Base-by-base conservation (phyloP, 2,113 vertebrate species). In the Podarcis raffonei region DNA sequence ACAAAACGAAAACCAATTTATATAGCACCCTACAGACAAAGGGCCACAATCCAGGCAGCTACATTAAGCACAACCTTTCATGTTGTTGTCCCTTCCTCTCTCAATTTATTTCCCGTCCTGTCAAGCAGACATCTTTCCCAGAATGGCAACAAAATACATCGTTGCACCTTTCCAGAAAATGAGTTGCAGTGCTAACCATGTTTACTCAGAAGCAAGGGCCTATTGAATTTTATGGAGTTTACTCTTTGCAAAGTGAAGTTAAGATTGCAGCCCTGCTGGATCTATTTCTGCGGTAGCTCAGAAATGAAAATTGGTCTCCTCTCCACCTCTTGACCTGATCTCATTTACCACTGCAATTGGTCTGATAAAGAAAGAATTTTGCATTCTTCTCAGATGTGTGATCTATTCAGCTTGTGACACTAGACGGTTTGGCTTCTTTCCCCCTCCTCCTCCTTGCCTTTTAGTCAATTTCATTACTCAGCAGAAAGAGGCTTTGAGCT, bases 101-200 rank as follows among this genome's bases (percentile, higher is more conserved):
- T 85, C 32, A 84, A 77, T 84, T 90, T 88, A 71, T 90, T 92
- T 95, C 88, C 48, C 2, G 11, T 53, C 11, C 86, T 77, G 48
- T 82, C 89, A 83, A 87, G 65, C 69, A 80, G 82, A 87, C 91
- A 81, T 22, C n/a, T 88, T 90, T 78, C 74, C 81, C 88, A 81
- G 93, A 88, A 90, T 89, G 91, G 78, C 90, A 92, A 83, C 23
- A 90, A 91, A 90, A 57, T 62, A 12, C 4, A 32, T 39, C 1
- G 1, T 48, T 90, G 82, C n/a, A 35, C 81, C 71, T 59, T 87
- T 39, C 81, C 37, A 90, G 91, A 92, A 94, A 95, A 94, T 62
- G 16, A 88, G 8, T 92, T 87, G 42, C 22, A 23, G 68, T 5
- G 48, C 48, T 53, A 53, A 53, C 2, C 48, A 53, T 53, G 48